These are phyloP conservation scores for Dascyllus trimaculatus DNA, from an alignment of 2,113 vertebrate genomes.

Conservation along the genomic window DNA sequence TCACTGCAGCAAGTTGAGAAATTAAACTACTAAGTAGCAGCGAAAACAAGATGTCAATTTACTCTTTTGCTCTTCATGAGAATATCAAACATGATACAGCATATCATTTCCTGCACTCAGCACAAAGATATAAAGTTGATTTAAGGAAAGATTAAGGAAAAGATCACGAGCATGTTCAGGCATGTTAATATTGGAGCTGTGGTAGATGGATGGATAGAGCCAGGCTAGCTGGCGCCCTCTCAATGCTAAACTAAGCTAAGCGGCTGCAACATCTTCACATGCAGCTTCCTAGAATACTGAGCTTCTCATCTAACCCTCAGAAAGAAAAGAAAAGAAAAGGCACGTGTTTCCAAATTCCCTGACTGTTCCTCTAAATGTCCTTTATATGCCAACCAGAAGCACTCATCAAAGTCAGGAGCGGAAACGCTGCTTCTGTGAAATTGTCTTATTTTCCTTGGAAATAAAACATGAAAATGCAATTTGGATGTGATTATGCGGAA, in stretches of 20 bases:
- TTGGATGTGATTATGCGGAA: background rate
- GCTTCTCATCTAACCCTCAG: background rate
- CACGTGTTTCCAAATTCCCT: background rate
- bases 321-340: background rate
- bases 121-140: background rate
- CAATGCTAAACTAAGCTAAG: too few species aligned
- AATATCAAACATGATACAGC: background rate
- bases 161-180: background rate
- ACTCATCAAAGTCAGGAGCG: background rate
- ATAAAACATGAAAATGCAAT: slow-evolving; percentile 16
- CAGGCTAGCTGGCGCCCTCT: too few species aligned
- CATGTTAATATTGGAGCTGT: too few species aligned
- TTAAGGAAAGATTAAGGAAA: background rate
- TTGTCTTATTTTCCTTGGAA: background rate
- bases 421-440: background rate
- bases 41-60: background rate
- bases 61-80: background rate
- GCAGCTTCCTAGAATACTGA: background rate
- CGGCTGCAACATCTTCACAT: too few species aligned
- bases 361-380: background rate
- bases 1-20: background rate
- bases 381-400: background rate
- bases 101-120: background rate
- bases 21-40: background rate
- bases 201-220: too few species aligned